phyloP scores from a whole-genome alignment of 2,113 vertebrate species.

The Peromyscus leucopus region DNA sequence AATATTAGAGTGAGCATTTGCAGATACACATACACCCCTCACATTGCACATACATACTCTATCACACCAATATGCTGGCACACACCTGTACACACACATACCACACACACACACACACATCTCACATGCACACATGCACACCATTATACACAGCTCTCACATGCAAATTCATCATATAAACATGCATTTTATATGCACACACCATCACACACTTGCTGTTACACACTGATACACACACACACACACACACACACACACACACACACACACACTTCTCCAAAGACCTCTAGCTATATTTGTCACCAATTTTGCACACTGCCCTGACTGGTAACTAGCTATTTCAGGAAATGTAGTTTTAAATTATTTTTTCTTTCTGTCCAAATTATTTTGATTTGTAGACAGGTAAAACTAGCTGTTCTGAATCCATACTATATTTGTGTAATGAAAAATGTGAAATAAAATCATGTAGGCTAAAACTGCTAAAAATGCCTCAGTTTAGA shows the following conservation, averaged over 20 bases:
- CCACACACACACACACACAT: background rate
- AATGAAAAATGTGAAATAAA: background rate
- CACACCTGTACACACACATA: background rate
- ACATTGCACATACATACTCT: too few species aligned
- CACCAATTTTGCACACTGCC: background rate
- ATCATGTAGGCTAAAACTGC: slow-evolving; percentile 45
- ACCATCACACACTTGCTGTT: background rate
- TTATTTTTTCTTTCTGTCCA: background rate
- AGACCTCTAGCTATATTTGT: background rate
- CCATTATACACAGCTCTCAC: background rate
- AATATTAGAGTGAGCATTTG: background rate
- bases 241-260: background rate
- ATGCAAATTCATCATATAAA: background rate
- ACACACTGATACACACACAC: background rate
- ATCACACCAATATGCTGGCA: background rate
- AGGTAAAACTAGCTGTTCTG: background rate
- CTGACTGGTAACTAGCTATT: background rate
- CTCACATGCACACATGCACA: background rate
- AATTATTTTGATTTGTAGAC: background rate
- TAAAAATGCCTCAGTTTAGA: background rate
- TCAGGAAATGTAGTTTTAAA: background rate
- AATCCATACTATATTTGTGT: background rate
- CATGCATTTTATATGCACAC: background rate
- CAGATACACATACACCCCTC: background rate
- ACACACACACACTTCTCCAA: background rate